Evolutionary conservation across 2,888 invertebrate genomes (phyloP).

Genomic region (Nymphalis polychloros): DNA sequence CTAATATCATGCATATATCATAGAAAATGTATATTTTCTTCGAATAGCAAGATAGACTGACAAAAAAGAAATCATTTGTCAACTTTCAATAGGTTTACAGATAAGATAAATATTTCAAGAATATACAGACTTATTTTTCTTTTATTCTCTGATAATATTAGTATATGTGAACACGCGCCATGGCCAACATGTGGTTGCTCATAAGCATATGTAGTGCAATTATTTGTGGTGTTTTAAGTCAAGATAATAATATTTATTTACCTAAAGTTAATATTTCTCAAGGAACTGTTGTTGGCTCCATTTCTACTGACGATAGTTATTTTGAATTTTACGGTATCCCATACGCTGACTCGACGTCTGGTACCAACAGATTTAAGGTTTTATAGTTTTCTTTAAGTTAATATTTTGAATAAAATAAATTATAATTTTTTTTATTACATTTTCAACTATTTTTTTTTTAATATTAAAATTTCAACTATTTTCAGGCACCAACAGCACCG

Average conservation of each 20-base stretch:
- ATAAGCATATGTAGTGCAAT: constrained; percentile 42
- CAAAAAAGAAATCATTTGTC: constrained; percentile 21
- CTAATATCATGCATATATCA: too few species aligned
- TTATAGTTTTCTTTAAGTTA: background rate
- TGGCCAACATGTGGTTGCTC: constrained; percentile 48
- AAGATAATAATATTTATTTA: constrained; percentile 27
- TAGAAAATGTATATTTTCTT: too few species aligned
- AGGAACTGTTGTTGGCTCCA: constrained; percentile 60
- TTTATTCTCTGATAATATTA: constrained; percentile 13
- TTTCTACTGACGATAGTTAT: constrained; percentile 50
- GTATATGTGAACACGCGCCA: constrained; percentile 33
- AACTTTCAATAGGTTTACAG: constrained; percentile 22
- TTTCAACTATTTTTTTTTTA: background rate
- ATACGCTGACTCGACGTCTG: constrained; percentile 68
- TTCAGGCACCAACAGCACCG: constrained; percentile 66
- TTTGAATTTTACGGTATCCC: constrained; percentile 69
- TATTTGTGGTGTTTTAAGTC: constrained; percentile 42
- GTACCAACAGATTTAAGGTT: constrained; percentile 68
- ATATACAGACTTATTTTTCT: background rate
- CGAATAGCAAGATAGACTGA: too few species aligned
- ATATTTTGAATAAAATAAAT: background rate
- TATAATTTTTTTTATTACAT: background rate
- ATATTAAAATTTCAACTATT: constrained; percentile 31
- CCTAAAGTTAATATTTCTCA: constrained; percentile 55
- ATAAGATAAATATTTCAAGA: constrained; percentile 32